phyloP scores from a whole-genome alignment of 2,113 vertebrate genomes.

The Alosa alosa region DNA sequence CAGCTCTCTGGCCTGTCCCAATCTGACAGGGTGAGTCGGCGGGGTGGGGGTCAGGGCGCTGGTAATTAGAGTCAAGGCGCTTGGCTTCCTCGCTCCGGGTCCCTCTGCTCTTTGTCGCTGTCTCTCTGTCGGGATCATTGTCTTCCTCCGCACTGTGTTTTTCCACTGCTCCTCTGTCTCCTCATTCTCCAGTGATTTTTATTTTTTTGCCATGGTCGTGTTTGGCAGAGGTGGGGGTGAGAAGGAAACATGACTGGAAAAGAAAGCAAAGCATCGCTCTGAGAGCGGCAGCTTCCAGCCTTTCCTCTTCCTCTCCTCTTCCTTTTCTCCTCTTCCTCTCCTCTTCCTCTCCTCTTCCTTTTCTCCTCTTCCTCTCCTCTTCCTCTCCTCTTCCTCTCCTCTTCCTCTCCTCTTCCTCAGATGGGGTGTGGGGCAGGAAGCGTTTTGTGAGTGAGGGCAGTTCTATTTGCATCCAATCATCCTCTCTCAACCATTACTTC shows the following conservation, averaged over 20 bases:
- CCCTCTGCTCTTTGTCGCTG: background rate
- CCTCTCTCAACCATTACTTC: background rate
- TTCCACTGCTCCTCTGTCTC: background rate
- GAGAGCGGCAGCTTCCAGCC: background rate
- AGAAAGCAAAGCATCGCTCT: background rate
- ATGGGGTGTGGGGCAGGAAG: background rate
- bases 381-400: background rate
- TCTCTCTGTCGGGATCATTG: background rate
- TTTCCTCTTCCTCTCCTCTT: background rate
- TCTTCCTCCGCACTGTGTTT: background rate
- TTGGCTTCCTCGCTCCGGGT: slow-evolving; percentile 41
- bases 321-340: background rate
- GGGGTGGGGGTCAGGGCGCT: background rate
- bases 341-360: background rate
- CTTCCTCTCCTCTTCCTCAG: background rate
- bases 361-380: background rate
- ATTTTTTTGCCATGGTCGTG: background rate
- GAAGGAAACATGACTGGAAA: background rate
- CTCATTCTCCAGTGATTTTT: background rate
- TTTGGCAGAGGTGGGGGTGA: background rate
- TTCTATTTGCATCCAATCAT: background rate
- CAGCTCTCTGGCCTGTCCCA: slow-evolving; percentile 50
- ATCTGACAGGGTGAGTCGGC: background rate
- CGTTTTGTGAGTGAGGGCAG: no score
- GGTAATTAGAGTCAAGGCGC: background rate